Evolutionary conservation across 2,888 invertebrate genomes (phyloP).

Genomic region (Coleophora flavipennella): DNA sequence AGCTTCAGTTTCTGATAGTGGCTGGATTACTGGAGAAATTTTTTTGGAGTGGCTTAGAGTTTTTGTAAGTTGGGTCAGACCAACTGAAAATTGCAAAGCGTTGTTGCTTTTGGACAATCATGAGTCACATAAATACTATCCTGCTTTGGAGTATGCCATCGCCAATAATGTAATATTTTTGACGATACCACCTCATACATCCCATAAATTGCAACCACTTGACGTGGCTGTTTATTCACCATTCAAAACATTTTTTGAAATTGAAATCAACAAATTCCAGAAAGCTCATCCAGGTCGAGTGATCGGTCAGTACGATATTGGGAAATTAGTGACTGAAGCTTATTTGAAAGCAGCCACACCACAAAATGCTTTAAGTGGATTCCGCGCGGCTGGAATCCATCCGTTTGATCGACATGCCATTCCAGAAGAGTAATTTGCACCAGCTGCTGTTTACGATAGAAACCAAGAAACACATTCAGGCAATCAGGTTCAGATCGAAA

Average conservation of each 20-base stretch:
- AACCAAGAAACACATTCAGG: background rate
- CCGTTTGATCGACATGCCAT: slow-evolving; percentile 2
- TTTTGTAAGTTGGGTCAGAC: background rate
- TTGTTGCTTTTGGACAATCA: slow-evolving; percentile 10
- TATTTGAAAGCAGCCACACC: slow-evolving; percentile 6
- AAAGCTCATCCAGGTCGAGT: slow-evolving; percentile 5
- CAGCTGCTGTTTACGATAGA: background rate
- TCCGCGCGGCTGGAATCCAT: background rate
- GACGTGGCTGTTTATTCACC: slow-evolving; percentile 1
- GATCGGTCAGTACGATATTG: slow-evolving; percentile 4
- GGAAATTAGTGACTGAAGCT: background rate
- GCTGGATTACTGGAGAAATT: slow-evolving; percentile 12
- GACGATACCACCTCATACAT: slow-evolving; percentile 9
- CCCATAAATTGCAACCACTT: slow-evolving; percentile 6
- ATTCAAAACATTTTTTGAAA: slow-evolving; percentile 5
- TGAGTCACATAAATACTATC: slow-evolving; percentile 9
- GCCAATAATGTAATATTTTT: slow-evolving; percentile 12
- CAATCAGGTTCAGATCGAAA: background rate
- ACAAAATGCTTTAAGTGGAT: slow-evolving; percentile 4
- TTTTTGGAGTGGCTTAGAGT: slow-evolving; percentile 14
- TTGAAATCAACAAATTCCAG: slow-evolving; percentile 4
- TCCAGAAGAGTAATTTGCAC: slow-evolving; percentile 2
- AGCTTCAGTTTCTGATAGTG: slow-evolving; percentile 6
- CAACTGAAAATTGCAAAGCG: slow-evolving; percentile 5
- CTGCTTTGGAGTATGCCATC: slow-evolving; percentile 11